phyloP scores from a whole-genome alignment of 2,113 vertebrate genomes.

The Sebastes schlegelii region DNA sequence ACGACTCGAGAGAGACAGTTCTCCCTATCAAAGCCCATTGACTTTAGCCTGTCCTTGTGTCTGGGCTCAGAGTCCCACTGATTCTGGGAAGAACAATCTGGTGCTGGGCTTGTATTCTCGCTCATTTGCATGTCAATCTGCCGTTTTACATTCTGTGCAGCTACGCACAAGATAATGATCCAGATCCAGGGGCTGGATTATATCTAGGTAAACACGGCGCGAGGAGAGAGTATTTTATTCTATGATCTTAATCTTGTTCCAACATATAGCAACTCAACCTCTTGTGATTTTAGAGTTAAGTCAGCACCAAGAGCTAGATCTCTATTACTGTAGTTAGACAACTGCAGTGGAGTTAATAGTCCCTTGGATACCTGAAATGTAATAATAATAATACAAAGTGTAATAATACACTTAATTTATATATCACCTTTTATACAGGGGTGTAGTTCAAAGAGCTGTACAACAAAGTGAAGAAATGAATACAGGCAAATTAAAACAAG shows the following conservation, averaged over 20 bases:
- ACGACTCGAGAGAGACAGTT: conserved; percentile 36
- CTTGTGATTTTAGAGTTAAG: conserved; percentile 19
- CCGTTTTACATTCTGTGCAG: conserved; percentile 43
- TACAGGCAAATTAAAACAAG: too few species aligned
- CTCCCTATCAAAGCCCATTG: conserved; percentile 62
- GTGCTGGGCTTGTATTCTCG: conserved; percentile 33
- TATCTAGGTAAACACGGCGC: conserved; percentile 43
- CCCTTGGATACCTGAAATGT: not conserved
- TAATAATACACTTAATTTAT: not conserved
- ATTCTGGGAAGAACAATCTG: conserved; percentile 48
- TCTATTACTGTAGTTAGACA: conserved; percentile 24
- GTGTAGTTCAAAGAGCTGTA: not conserved
- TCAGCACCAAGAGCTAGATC: conserved; percentile 20
- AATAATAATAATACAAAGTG: not conserved
- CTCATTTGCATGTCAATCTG: conserved; percentile 66
- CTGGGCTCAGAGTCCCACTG: conserved; percentile 46
- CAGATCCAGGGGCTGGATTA: conserved; percentile 26
- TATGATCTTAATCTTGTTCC: conserved; percentile 22
- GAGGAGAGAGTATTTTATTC: not conserved
- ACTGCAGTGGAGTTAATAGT: conserved; percentile 22
- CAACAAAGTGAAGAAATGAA: too few species aligned
- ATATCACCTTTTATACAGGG: not conserved
- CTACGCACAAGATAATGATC: conserved; percentile 26
- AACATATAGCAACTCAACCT: not conserved
- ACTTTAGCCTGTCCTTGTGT: conserved; percentile 68